phyloP scores from a whole-genome alignment of 2,113 vertebrate species.

The Pachyramphus minor region DNA sequence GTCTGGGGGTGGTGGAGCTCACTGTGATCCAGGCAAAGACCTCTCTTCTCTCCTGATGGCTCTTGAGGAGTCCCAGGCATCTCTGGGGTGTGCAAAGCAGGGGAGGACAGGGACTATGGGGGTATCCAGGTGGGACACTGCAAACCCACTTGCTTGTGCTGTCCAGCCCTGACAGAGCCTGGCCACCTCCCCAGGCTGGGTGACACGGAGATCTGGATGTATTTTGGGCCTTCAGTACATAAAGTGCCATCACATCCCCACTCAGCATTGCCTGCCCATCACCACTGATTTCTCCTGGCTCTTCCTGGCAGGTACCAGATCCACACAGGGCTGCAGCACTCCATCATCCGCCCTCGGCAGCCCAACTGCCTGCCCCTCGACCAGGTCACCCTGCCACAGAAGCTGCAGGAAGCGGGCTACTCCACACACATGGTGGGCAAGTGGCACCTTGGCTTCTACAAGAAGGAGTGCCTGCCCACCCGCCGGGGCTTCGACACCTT shows the following conservation, averaged over 20 bases:
- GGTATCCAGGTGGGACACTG: not conserved
- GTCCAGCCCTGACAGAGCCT: not conserved
- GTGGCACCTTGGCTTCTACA: conserved; percentile 98
- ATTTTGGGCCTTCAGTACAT: not conserved
- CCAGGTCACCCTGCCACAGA: conserved; percentile 91
- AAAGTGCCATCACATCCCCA: not conserved
- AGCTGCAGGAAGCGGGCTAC: conserved; percentile 90
- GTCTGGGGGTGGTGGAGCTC: not conserved
- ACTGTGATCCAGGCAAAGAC: not conserved
- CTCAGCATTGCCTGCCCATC: not conserved
- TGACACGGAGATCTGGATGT: not conserved
- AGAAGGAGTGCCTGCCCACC: conserved; percentile 93
- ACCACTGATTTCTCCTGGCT: not conserved
- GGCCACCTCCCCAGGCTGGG: not conserved
- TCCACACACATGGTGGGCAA: conserved; percentile 98
- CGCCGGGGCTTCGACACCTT: conserved; percentile 93
- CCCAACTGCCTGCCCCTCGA: conserved; percentile 94
- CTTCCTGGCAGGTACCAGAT: conserved; percentile 88
- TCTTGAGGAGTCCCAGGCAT: not conserved
- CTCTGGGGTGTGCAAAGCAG: not conserved
- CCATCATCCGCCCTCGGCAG: conserved; percentile 93
- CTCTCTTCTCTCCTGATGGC: not conserved
- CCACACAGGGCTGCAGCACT: conserved; percentile 96
- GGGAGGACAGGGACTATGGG: not conserved
- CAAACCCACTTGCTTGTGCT: not conserved